These are phyloP conservation scores for Pseudopipra pipra DNA, from an alignment of 2,113 vertebrate genomes.

Conservation along the genomic window DNA sequence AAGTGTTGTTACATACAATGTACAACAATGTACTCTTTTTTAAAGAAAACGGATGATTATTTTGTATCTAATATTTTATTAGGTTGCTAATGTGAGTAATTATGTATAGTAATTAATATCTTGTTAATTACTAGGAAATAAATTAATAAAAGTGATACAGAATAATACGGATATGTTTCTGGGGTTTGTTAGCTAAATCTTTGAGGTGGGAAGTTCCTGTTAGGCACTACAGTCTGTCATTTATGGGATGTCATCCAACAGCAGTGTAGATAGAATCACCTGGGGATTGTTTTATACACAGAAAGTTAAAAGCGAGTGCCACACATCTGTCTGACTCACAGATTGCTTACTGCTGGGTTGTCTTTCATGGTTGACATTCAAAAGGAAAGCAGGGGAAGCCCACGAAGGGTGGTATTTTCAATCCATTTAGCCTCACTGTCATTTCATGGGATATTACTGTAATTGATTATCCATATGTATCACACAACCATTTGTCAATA, in stretches of 20 bases:
- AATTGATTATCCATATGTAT: not conserved
- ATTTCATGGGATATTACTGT: not conserved
- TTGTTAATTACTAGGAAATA: not conserved
- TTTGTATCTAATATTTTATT: not conserved
- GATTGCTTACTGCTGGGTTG: not conserved
- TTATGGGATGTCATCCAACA: not conserved
- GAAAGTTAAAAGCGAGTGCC: not conserved
- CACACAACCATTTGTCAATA: not conserved
- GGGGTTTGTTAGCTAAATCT: not conserved
- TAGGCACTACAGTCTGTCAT: not conserved
- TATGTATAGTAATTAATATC: not conserved
- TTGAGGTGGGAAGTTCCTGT: not conserved
- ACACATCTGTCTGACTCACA: fast-evolving
- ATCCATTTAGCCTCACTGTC: not conserved
- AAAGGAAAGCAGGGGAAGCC: not conserved
- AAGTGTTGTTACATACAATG: not conserved
- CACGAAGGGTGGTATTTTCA: not conserved
- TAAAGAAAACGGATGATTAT: not conserved
- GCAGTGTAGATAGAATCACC: not conserved
- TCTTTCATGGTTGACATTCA: not conserved
- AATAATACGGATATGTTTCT: not conserved
- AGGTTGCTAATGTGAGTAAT: not conserved
- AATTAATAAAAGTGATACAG: not conserved
- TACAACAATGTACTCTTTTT: not conserved
- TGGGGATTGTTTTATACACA: not conserved